Conservation (phyloP, 2,113 vertebrate genomes). For the Prinia subflava region DNA sequence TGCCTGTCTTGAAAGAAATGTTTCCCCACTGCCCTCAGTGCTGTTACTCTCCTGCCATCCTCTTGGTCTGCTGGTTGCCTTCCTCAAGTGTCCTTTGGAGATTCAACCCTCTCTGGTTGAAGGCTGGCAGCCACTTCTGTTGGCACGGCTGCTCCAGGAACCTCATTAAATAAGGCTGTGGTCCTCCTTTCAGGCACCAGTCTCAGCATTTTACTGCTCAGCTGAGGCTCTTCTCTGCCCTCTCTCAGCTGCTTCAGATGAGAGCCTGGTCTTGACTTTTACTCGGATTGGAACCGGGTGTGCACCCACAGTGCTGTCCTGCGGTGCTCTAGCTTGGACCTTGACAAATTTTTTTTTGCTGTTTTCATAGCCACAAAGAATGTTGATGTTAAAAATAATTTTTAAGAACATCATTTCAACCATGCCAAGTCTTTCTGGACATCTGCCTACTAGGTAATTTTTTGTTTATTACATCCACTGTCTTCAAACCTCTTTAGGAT, state of each 20-base stretch:
- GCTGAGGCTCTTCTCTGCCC: not conserved
- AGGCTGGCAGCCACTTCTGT: not conserved
- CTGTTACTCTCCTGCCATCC: not conserved
- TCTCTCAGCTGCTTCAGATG: not conserved
- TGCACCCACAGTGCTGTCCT: rapidly evolving
- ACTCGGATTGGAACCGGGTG: not conserved
- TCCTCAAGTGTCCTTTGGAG: not conserved
- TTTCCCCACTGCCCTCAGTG: not conserved
- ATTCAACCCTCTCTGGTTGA: not conserved
- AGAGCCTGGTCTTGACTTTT: not conserved
- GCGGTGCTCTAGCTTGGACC: not conserved
- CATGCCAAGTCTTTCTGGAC: not conserved
- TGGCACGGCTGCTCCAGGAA: rapidly evolving
- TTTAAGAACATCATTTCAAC: not conserved
- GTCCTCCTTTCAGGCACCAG: not conserved
- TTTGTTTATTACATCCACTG: not conserved
- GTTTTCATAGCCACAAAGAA: not conserved
- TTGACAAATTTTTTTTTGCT: not conserved
- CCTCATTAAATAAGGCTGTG: not conserved
- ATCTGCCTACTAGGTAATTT: not conserved
- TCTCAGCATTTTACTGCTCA: not conserved
- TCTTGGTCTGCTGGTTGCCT: not conserved
- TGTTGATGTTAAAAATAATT: not conserved
- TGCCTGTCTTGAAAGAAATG: rapidly evolving
- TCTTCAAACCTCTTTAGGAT: not conserved